Evolutionary conservation across 2,113 vertebrate genomes (phyloP).

Genomic region (Vimba vimba): DNA sequence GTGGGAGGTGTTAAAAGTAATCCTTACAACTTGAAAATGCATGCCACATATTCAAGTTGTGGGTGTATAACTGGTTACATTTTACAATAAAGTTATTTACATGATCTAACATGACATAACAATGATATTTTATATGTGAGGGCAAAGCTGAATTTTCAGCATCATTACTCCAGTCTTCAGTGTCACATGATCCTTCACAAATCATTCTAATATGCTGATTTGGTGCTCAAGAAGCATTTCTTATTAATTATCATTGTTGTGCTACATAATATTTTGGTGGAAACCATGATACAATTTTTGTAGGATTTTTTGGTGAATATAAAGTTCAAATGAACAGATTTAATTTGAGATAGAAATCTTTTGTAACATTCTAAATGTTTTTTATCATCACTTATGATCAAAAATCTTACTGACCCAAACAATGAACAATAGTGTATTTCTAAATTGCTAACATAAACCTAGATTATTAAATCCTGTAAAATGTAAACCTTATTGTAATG

Average conservation of each 20-base stretch:
- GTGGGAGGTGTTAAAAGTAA: constrained; percentile 4
- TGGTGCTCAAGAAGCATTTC: background rate
- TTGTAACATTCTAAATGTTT: background rate
- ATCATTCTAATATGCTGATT: background rate
- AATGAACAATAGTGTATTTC: background rate
- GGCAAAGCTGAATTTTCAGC: background rate
- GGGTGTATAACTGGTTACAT: background rate
- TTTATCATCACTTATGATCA: background rate
- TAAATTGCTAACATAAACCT: too few relatives aligned
- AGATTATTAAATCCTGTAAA: too few relatives aligned
- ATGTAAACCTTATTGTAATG: too few relatives aligned
- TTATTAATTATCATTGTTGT: background rate
- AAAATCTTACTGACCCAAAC: background rate
- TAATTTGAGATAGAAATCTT: background rate
- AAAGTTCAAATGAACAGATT: too few relatives aligned
- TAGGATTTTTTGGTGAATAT: too few relatives aligned
- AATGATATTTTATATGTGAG: background rate
- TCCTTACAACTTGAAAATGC: background rate
- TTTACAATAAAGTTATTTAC: background rate
- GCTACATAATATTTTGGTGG: background rate
- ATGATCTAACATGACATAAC: background rate
- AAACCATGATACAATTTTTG: too few relatives aligned
- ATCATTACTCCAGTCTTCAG: background rate
- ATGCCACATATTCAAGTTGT: background rate
- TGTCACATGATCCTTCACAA: background rate